Evolutionary conservation across 1,140 invertebrate species (phyloP), one percentile per base, ranked within the genome.

Genomic region (Coptotermes formosanus): DNA sequence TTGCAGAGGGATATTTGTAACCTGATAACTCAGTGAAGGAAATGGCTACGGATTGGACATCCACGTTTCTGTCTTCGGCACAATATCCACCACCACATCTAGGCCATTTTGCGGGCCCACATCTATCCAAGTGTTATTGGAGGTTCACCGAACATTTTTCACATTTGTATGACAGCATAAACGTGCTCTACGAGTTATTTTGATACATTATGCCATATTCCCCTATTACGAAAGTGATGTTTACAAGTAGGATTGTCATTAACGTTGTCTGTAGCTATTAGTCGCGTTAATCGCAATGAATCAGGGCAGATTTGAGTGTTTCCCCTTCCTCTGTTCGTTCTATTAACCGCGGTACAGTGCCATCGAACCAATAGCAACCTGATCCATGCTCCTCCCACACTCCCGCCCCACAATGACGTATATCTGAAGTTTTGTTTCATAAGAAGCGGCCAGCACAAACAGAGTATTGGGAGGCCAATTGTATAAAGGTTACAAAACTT

Each of bases 361-460:
- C 64, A 75, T 19, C n/a, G 25, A 75, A 75, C 64, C 64, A 75
- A 75, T 75, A 75, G 64, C 64, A 30, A 30, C 25, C 25, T 75
- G 64, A 25, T 75, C 64, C 64, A 75, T 75, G 64, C 64, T 75
- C 64, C 64, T 75, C 64, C 64, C 64, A 75, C 64, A 75, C 64
- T 75, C 64, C 52, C 64, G 64, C 64, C 64, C 64, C 64, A 7
- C n/a, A 75, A 75, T 75, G 64, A 75, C 64, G 64, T 75, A 75
- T 75, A 16, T 75, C n/a, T 75, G n/a, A 75, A n/a, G 64, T 75
- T 75, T 75, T 75, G 64, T 75, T 75, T 75, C 64, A 75, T 75
- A 75, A 75, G 52, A 8, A 55, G 25, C 64, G 25, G 25, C n/a
- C 64, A 30, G 2, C n/a, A 75, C 64, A 75, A 75, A 75, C n/a